Conservation (phyloP, 2,888 invertebrate genomes). For the Nemoura dubitans region DNA sequence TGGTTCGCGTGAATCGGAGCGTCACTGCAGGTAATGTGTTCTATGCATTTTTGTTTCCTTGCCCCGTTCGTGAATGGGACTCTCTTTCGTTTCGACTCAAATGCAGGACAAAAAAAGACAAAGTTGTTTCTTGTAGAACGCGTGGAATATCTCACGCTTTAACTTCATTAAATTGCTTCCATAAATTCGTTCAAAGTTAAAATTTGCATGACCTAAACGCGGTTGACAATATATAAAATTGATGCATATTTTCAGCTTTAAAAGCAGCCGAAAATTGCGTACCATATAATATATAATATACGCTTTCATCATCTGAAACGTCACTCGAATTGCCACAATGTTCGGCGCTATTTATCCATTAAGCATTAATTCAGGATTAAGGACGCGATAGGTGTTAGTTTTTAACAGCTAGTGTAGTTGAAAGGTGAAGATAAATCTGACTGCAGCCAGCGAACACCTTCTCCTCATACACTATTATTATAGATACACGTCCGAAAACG, state of each 20-base stretch:
- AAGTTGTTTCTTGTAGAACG: neutral
- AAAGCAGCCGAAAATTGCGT: neutral
- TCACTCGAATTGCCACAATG: neutral
- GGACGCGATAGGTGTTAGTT: slow-evolving; percentile 2
- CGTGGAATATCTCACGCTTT: neutral
- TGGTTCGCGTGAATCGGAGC: neutral
- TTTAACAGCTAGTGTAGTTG: slow-evolving; percentile 10
- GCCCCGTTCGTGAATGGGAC: neutral
- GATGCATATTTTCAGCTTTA: neutral
- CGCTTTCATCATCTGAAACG: neutral
- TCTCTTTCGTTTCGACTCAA: neutral
- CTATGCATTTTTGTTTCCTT: too few relatives aligned
- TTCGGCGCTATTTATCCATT: neutral
- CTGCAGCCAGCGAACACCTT: too few relatives aligned
- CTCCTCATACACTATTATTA: neutral
- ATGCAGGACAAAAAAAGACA: too few relatives aligned
- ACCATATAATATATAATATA: neutral
- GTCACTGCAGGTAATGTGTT: too few relatives aligned
- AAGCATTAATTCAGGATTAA: neutral
- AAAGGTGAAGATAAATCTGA: slow-evolving; percentile 16
- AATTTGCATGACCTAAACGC: neutral
- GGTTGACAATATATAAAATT: neutral
- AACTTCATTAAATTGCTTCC: neutral
- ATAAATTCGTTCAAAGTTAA: neutral
- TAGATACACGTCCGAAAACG: slow-evolving; percentile 17